Evolutionary conservation across 2,113 vertebrate genomes (phyloP).

Genomic region (Odocoileus virginianus): DNA sequence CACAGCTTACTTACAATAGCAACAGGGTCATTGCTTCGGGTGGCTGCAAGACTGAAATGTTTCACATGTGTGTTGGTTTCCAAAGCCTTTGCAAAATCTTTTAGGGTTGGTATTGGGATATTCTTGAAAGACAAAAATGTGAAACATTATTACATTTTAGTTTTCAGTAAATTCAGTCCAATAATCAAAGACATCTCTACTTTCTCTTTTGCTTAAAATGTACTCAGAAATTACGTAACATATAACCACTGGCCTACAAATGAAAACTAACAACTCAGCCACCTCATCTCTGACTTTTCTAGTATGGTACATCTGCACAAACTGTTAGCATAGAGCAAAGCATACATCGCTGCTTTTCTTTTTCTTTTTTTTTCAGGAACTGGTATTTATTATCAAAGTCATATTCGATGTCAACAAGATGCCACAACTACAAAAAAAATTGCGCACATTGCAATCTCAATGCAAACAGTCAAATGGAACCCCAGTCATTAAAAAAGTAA

Average conservation of each 20-base stretch:
- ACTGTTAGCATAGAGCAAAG: neutral
- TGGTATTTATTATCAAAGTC: too few relatives aligned
- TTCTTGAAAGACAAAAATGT: conserved; percentile 86
- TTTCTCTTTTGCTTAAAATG: neutral
- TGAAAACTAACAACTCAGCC: neutral
- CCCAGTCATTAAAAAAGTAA: too few relatives aligned
- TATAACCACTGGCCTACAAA: neutral
- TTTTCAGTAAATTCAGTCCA: neutral
- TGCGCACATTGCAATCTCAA: too few relatives aligned
- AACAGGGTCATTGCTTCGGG: conserved; percentile 95
- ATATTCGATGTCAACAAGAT: too few relatives aligned
- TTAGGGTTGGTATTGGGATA: conserved; percentile 96
- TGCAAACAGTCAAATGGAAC: too few relatives aligned
- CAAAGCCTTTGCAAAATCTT: conserved; percentile 96
- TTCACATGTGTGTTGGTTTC: conserved; percentile 92
- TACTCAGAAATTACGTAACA: neutral
- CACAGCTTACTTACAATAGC: conserved; percentile 86
- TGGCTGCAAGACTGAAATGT: conserved; percentile 94
- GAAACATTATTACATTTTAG: conserved; percentile 3
- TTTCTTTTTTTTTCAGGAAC: too few relatives aligned
- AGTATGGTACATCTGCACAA: neutral
- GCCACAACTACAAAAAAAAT: too few relatives aligned
- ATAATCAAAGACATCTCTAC: neutral
- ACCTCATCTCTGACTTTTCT: neutral
- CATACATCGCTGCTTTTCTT: neutral